phyloP scores from a whole-genome alignment of 2,888 invertebrate genomes.

The Eupsilia transversa region DNA sequence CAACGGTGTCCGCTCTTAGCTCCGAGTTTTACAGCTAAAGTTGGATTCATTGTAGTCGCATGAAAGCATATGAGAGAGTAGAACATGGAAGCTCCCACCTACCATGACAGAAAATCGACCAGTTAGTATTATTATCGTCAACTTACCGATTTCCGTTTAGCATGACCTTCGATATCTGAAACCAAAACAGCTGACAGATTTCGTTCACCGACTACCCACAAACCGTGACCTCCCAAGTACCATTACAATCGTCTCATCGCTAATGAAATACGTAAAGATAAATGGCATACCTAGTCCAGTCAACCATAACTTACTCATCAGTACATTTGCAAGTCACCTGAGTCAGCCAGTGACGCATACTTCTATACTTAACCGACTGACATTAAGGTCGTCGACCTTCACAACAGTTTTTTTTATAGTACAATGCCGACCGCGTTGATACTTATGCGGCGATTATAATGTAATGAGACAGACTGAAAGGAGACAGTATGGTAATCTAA shows the following conservation, averaged over 20 bases:
- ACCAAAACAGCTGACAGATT: slow-evolving; percentile 15
- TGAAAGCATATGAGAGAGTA: background rate
- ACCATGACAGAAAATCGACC: too few relatives aligned
- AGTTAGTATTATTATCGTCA: too few relatives aligned
- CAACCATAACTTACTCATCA: slow-evolving; percentile 50
- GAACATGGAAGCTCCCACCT: background rate
- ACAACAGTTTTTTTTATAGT: slow-evolving; percentile 54
- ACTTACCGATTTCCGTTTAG: background rate
- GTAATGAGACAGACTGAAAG: slow-evolving; percentile 45
- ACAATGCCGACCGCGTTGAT: slow-evolving; percentile 55
- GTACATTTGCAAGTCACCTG: slow-evolving; percentile 63
- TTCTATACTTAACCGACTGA: slow-evolving; percentile 56
- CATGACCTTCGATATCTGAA: slow-evolving; percentile 9
- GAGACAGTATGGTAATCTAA: slow-evolving; percentile 29
- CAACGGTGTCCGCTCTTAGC: background rate
- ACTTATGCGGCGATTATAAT: slow-evolving; percentile 43
- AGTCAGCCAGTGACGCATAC: slow-evolving; percentile 69
- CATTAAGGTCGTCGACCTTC: slow-evolving; percentile 68
- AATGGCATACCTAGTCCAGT: slow-evolving; percentile 41
- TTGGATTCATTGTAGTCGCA: background rate
- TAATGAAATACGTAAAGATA: slow-evolving; percentile 28
- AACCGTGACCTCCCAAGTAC: slow-evolving; percentile 16
- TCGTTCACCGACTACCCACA: background rate
- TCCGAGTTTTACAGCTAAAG: background rate
- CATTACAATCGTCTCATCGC: slow-evolving; percentile 13